Percentiles rank a stretch among this genome's conserved stretches.
Evolutionary conservation across 2,888 invertebrate genomes (phyloP).

Genomic region (Mechanitis messenoides): DNA sequence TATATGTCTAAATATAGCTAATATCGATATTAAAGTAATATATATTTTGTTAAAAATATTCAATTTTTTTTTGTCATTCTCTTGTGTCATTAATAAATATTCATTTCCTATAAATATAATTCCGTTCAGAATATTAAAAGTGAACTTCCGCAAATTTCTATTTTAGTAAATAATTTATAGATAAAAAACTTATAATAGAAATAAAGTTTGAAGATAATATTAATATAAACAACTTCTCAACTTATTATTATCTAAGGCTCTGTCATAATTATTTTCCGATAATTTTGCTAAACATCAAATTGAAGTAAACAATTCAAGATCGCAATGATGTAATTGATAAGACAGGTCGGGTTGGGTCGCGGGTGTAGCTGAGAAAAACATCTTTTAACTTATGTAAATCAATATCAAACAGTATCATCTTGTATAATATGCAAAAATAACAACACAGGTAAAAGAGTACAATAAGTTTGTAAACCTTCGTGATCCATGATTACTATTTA

Average conservation of each 20-base stretch:
- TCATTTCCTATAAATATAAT: too few relatives aligned
- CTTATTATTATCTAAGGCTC: not conserved
- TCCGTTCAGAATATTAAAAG: too few relatives aligned
- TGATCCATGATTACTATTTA: too few relatives aligned
- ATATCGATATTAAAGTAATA: too few relatives aligned
- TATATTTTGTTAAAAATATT: too few relatives aligned
- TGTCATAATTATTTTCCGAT: not conserved
- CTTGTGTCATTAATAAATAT: too few relatives aligned
- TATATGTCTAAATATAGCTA: too few relatives aligned
- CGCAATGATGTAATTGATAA: constrained; percentile 8
- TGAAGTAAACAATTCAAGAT: constrained; percentile 21
- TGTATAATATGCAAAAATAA: too few relatives aligned
- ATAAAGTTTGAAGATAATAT: not conserved
- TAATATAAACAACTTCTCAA: not conserved
- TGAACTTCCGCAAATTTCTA: too few relatives aligned
- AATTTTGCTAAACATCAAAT: constrained; percentile 9
- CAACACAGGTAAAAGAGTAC: not conserved
- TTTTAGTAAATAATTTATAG: too few relatives aligned
- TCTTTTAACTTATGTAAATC: constrained; percentile 12
- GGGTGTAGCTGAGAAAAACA: constrained; percentile 18
- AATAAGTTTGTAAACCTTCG: not conserved
- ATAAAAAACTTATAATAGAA: too few relatives aligned
- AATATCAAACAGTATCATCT: not conserved
- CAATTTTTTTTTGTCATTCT: too few relatives aligned
- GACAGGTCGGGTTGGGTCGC: constrained; percentile 14